phyloP scores from a whole-genome alignment of 1,140 invertebrate genomes.

The Brachionus paranguensis region DNA sequence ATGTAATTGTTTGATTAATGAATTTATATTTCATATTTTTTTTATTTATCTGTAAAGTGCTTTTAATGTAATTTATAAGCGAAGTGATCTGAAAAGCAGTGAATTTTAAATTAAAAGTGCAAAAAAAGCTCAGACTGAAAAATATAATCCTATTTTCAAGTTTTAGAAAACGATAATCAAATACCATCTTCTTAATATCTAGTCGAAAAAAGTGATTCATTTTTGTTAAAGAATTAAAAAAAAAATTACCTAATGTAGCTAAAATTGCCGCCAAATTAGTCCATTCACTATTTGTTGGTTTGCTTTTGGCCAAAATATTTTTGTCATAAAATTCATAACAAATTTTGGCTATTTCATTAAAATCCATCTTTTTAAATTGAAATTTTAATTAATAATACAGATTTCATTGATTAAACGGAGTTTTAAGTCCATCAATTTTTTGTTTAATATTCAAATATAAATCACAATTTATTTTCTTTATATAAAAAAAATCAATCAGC shows the following conservation, averaged over 20 bases:
- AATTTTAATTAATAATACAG: not conserved
- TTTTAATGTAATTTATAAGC: too few relatives aligned
- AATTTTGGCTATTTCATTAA: constrained; percentile 59
- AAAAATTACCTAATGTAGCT: constrained; percentile 48
- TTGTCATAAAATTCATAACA: constrained; percentile 62
- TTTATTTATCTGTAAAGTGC: too few relatives aligned
- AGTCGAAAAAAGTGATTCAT: too few relatives aligned
- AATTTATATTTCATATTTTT: not conserved
- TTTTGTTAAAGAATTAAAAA: not conserved
- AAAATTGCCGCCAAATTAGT: constrained; percentile 72
- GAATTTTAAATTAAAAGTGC: too few relatives aligned
- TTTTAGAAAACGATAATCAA: too few relatives aligned
- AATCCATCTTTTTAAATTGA: constrained; percentile 28
- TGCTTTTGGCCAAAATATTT: constrained; percentile 69
- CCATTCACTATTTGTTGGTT: constrained; percentile 71
- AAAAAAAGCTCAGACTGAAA: too few relatives aligned
- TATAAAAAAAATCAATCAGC: not conserved
- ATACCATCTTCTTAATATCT: too few relatives aligned
- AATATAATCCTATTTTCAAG: too few relatives aligned
- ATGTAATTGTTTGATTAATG: not conserved
- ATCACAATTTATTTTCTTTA: not conserved
- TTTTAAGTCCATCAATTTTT: not conserved
- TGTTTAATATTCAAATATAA: not conserved
- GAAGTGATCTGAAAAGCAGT: too few relatives aligned
- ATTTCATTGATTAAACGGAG: not conserved